Conservation (phyloP, 2,888 invertebrate genomes). For the Galeruca laticollis region DNA sequence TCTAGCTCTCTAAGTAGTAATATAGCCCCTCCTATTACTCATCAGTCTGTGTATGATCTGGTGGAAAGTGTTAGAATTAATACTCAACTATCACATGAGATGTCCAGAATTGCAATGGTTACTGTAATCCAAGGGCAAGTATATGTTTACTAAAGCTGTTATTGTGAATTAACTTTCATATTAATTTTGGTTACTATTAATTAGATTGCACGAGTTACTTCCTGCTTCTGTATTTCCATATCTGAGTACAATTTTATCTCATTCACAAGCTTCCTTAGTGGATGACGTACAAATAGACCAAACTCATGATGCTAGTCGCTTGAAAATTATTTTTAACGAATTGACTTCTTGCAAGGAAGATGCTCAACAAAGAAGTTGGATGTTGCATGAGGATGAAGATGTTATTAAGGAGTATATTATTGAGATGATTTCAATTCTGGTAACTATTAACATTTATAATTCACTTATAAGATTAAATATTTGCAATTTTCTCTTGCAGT, state of each 20-base stretch:
- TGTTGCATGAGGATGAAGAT: conserved; percentile 92
- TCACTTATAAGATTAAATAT: conserved; percentile 1
- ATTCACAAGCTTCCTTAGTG: conserved; percentile 72
- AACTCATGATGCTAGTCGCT: conserved; percentile 85
- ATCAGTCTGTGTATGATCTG: conserved; percentile 77
- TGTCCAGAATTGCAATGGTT: conserved; percentile 86
- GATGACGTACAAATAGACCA: conserved; percentile 79
- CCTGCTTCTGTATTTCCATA: conserved; percentile 73
- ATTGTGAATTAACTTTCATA: background rate
- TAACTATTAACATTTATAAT: conserved; percentile 59
- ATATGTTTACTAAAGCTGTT: background rate
- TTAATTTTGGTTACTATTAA: background rate
- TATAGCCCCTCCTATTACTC: conserved; percentile 68
- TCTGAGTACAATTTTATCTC: conserved; percentile 70
- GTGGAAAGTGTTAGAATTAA: conserved; percentile 85
- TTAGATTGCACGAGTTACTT: conserved; percentile 68
- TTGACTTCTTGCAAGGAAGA: conserved; percentile 92
- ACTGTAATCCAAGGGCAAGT: conserved; percentile 73
- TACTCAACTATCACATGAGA: conserved; percentile 87
- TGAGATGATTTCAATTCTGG: conserved; percentile 86
- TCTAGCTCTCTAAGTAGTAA: conserved; percentile 47
- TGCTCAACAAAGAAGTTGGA: conserved; percentile 96
- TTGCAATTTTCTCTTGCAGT: conserved; percentile 71
- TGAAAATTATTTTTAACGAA: conserved; percentile 86
- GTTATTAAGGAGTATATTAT: conserved; percentile 88